Base-by-base conservation (phyloP, 2,888 invertebrate genomes). In the Neoitamus cyanurus region DNA sequence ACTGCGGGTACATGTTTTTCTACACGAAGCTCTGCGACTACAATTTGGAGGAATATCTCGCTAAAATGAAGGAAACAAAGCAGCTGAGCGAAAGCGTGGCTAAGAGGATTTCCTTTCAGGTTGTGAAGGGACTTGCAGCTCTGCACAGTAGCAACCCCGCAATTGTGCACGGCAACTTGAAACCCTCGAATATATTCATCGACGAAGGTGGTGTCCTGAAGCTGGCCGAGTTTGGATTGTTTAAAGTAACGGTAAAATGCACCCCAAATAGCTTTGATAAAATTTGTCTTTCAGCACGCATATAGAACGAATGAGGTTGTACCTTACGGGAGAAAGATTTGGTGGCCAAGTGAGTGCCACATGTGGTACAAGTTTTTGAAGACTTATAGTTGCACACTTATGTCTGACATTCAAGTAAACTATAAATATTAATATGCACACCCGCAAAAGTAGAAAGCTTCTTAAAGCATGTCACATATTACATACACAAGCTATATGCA, bases 141-240 rank as follows among this genome's bases (percentile, higher is more conserved):
- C 87, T 92, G 20, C 92, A 92, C 86, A 87, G 89, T 46, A 87
- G 88, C 13, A 87, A 87, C 2, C 88, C 88, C 25, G 89, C 90
- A 0, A 89, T 92, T 30, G 88, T 91, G 5, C 92, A 92, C 87
- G 92, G 92, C 1, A 92, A 91, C 87, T 87, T 92, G 77, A 92
- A 92, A 86, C 92, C 92, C n/a, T 89, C 90, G 3, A 92, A 92
- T 87, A 89, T 92, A 83, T 89, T 92, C 30, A 88, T 92, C 4
- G 91, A 92, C 86, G 88, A 89, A 11, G 87, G 88, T 83, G 91
- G 91, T 3, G 88, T 88, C 15, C 88, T 92, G 11, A 88, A 90
- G 84, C 87, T 92, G 42, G 90, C 91, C 3, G 92, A 92, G 87
- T 92, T 92, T 87, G 92, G 92, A 20, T 88, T 91, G 31, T 89